A percentile compares a stretch with the other conserved stretches of the same genome.
phyloP scores from a whole-genome alignment of 2,888 invertebrate genomes.

The Orchesellides sinensis region DNA sequence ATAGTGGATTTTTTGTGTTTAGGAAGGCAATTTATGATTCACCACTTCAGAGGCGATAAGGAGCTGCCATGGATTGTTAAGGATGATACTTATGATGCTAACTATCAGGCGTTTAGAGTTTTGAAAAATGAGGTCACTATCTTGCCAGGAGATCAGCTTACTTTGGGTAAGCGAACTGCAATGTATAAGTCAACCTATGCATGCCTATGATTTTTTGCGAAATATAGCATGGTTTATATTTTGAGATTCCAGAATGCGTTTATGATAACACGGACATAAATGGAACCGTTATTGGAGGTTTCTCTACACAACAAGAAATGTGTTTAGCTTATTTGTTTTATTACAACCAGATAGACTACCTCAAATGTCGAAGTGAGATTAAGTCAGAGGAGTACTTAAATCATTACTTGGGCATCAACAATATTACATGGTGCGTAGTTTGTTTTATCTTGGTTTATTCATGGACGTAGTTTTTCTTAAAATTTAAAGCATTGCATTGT shows the following conservation, averaged over 20 bases:
- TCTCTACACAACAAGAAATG: slow-evolving; percentile 92
- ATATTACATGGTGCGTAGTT: slow-evolving; percentile 35
- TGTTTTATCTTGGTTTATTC: too few species aligned
- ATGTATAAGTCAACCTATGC: not conserved
- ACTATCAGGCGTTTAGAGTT: slow-evolving; percentile 28
- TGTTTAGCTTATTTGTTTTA: slow-evolving; percentile 90
- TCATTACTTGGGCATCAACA: slow-evolving; percentile 3
- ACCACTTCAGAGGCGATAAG: slow-evolving; percentile 11
- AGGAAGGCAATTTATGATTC: not conserved
- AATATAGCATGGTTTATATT: not conserved
- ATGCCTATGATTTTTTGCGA: not conserved
- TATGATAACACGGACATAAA: slow-evolving; percentile 83
- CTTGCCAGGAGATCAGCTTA: slow-evolving; percentile 45
- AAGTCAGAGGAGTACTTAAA: not conserved
- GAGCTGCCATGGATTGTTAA: slow-evolving; percentile 42
- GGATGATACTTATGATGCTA: slow-evolving; percentile 38
- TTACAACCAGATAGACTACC: slow-evolving; percentile 85
- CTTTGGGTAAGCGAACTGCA: not conserved
- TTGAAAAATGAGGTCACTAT: slow-evolving; percentile 3
- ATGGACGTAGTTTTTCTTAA: too few species aligned
- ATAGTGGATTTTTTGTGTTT: too few species aligned
- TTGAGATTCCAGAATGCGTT: slow-evolving; percentile 82
- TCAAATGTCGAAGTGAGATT: slow-evolving; percentile 20
- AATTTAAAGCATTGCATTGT: too few species aligned
- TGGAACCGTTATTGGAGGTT: slow-evolving; percentile 84